Base-by-base conservation (phyloP, 2,888 invertebrate genomes). In the Pediacus dermestoides region DNA sequence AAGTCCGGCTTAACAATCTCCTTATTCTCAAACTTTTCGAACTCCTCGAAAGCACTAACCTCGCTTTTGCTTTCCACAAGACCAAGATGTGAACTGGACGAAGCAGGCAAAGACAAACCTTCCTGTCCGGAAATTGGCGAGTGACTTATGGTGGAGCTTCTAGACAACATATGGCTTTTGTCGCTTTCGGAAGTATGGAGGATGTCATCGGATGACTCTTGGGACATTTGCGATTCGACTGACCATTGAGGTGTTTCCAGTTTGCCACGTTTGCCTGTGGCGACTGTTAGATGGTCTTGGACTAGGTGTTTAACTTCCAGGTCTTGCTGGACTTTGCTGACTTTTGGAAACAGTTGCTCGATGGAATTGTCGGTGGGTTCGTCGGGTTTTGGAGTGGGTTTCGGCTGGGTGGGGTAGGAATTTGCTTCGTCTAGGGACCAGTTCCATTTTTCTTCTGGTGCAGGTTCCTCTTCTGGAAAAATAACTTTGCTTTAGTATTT, bases 211-310 rank as follows among this genome's bases (percentile, higher is more conserved):
- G 79, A 80, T 2, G 80, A 80, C 52, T 80, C 80, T 58, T 80
- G 78, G 6, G 79, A 80, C 66, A 78, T 74, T 60, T 80, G 79
- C 18, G 80, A 80, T 58, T 81, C 81, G 36, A 76, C 77, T 3
- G 80, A 80, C 80, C 80, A 80, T 52, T 80, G 80, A 2, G 79
- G 78, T 11, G 79, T 70, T 8, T 70, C 68, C 15, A 58, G 44
- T 52, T 66, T 67, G 31, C 52, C 57, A 8, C 62, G 53, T 44
- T 59, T 58, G 10, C 41, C 43, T 3, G 42, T 30, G n/a, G n/a
- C n/a, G 13, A 47, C 41, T 34, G 37, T 42, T 11, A 40, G 14
- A 22, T 44, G 37, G 27, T 48, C 46, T 25, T 31, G 37, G 8
- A 30, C 71, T 58, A 58, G 70, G 70, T 26, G 71, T 69, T 55